Base-by-base conservation (phyloP, 2,888 invertebrate species). In the Acronicta psi region DNA sequence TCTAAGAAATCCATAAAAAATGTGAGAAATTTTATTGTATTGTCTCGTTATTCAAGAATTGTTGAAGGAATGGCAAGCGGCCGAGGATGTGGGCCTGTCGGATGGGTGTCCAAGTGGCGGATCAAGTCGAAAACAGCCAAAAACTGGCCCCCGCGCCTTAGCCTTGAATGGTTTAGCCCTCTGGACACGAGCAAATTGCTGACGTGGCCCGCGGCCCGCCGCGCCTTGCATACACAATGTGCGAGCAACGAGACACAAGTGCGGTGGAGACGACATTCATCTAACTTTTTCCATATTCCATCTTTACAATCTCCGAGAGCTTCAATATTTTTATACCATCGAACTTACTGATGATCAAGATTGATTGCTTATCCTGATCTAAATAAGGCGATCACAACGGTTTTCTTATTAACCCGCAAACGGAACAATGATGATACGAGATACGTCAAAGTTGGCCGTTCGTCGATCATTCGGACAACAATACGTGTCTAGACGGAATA, bases 121-220 rank as follows among this genome's bases (percentile, higher is more conserved):
- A 93, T 93, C 92, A 91, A 88, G 89, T 91, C 86, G 81, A 80
- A 80, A 88, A 83, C 87, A 82, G 88, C 91, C 94, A 94, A 94
- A 94, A 94, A 94, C 93, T 94, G 92, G 94, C 88, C 91, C 86
- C 85, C 79, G 86, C 85, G 85, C 80, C 89, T 92, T 94, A 93
- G 93, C 94, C 94, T 93, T 93, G 94, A 93, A 93, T 93, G 94
- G 94, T 89, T 93, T 92, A 94, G 92, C 93, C 93, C 89, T 89
- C 89, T 91, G 93, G 93, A 90, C 92, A 92, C 86, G 88, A 90
- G 91, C 93, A 90, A 93, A 94, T 93, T 92, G 94, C 94, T 93
- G 94, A 93, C 91, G 93, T 90, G 89, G 93, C 90, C 90, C 87
- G 91, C 87, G 87, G 91, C 88, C 89, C 77, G 85, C 83, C 90